Conservation (phyloP, 2,797 vertebrate genomes). For the Paramormyrops hopkinsi region DNA sequence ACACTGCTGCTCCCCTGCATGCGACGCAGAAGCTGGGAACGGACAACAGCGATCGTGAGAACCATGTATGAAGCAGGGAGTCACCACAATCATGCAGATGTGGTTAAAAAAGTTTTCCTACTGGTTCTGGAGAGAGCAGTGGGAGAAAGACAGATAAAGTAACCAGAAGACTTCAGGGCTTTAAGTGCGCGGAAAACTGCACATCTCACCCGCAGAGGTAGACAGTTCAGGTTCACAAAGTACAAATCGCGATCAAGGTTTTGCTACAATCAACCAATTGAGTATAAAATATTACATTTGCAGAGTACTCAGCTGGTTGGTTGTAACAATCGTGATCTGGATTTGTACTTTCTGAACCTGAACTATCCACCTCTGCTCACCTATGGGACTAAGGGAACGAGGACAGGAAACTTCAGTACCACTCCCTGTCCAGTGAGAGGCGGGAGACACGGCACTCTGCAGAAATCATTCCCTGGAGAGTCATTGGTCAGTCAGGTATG, state of each 20-base stretch:
- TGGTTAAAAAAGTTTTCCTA: not conserved
- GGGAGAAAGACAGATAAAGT: not conserved
- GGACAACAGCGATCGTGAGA: not conserved
- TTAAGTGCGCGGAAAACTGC: not conserved
- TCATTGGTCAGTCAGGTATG: not conserved
- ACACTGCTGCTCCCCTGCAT: slow-evolving; percentile 38
- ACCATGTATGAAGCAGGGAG: not conserved
- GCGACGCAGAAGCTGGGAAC: slow-evolving; percentile 39
- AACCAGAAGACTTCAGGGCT: not conserved
- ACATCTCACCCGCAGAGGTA: not conserved
- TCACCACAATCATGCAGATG: not conserved
- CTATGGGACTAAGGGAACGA: not conserved
- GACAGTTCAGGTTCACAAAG: not conserved
- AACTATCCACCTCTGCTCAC: not conserved
- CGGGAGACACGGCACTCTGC: not conserved
- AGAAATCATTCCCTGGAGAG: not conserved
- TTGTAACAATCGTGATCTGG: not conserved
- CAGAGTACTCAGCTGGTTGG: not conserved
- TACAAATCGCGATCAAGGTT: not conserved
- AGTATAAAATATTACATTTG: not conserved
- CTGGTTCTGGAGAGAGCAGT: not conserved
- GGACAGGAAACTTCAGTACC: not conserved
- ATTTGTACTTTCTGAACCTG: not conserved
- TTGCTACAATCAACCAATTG: not conserved
- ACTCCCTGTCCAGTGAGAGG: not conserved